phyloP scores from a whole-genome alignment of 2,797 vertebrate genomes.

The Spinus pinus region DNA sequence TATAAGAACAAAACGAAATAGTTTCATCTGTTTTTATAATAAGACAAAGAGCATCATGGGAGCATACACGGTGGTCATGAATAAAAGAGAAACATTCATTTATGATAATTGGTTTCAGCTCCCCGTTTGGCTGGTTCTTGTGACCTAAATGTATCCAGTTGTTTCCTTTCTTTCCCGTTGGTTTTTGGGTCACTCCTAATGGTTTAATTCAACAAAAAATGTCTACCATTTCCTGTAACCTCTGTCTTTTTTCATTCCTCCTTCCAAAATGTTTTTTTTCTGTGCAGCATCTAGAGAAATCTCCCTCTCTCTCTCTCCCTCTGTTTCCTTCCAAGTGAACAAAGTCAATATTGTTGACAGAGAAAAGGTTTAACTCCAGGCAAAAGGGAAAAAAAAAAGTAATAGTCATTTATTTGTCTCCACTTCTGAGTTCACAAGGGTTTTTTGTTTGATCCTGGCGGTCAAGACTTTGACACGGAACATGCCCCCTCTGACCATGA shows the following conservation, averaged over 20 bases:
- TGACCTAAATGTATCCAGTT: slow-evolving; percentile 88
- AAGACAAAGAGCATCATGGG: slow-evolving; percentile 85
- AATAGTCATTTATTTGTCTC: slow-evolving; percentile 82
- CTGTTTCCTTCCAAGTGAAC: slow-evolving; percentile 80
- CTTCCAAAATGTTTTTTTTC: slow-evolving; percentile 84
- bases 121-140: slow-evolving; percentile 84
- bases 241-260: slow-evolving; percentile 91
- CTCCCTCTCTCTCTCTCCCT: slow-evolving; percentile 52
- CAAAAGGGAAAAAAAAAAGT: slow-evolving; percentile 62
- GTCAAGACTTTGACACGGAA: slow-evolving; percentile 82
- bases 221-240: slow-evolving; percentile 94
- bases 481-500: slow-evolving; percentile 86
- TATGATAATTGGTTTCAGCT: slow-evolving; percentile 89
- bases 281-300: slow-evolving; percentile 75
- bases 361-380: slow-evolving; percentile 81
- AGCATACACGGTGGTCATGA: slow-evolving; percentile 85
- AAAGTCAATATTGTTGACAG: slow-evolving; percentile 87
- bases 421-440: slow-evolving; percentile 78
- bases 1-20: slow-evolving; percentile 80
- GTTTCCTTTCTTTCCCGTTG: slow-evolving; percentile 84
- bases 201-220: slow-evolving; percentile 98
- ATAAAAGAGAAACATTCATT: slow-evolving; percentile 87
- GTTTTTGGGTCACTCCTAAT: slow-evolving; percentile 90
- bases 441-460: slow-evolving; percentile 80
- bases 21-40: slow-evolving; percentile 87